A percentile compares a stretch with the other conserved stretches of the same genome.
Conservation (phyloP, 2,888 invertebrate genomes). For the Tetragonisca angustula region DNA sequence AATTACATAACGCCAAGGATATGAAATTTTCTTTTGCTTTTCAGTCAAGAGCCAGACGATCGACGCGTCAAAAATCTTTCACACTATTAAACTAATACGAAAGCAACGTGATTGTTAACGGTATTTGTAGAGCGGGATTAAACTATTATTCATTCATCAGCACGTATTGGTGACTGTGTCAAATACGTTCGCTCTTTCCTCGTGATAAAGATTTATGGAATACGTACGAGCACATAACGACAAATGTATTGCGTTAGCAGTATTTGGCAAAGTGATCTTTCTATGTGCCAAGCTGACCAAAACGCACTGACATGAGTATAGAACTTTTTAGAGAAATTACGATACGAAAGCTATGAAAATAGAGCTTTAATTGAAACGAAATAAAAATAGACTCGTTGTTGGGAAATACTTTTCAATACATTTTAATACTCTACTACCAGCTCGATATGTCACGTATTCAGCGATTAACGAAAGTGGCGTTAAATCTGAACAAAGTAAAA, state of each 20-base stretch:
- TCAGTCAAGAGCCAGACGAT: too few relatives aligned
- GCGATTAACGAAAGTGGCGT: not conserved
- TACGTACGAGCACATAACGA: not conserved
- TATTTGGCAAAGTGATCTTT: slow-evolving; percentile 38
- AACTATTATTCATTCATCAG: not conserved
- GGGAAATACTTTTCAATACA: too few relatives aligned
- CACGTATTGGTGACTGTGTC: not conserved
- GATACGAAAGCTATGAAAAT: not conserved
- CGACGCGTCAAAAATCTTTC: not conserved
- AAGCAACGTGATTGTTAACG: not conserved
- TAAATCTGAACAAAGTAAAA: not conserved
- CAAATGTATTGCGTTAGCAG: slow-evolving; percentile 6
- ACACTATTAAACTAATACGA: not conserved
- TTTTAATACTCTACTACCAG: too few relatives aligned
- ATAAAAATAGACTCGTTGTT: not conserved
- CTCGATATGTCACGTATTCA: too few relatives aligned
- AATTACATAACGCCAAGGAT: not conserved
- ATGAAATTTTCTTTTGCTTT: not conserved
- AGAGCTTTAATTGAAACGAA: not conserved
- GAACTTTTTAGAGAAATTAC: not conserved
- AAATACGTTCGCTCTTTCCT: not conserved
- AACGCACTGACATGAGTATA: slow-evolving; percentile 22
- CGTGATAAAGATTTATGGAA: slow-evolving; percentile 2
- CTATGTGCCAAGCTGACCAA: slow-evolving; percentile 46
- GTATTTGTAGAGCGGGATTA: not conserved